Evolutionary conservation across 2,113 vertebrate genomes (phyloP).

Genomic region (Parus major): DNA sequence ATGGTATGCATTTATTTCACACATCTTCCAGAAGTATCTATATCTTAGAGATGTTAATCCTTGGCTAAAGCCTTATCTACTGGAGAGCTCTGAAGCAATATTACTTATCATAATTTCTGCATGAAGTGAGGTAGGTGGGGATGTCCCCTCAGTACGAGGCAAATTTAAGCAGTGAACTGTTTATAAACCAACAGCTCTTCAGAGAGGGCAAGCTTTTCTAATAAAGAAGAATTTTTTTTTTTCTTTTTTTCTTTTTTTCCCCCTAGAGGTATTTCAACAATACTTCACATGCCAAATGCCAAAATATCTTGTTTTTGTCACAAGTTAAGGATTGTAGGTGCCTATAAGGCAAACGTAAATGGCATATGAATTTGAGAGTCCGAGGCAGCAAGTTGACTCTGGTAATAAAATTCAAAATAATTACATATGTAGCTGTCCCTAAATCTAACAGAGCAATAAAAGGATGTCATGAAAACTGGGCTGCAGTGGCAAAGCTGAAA

Average conservation of each 20-base stretch:
- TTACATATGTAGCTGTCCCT: neutral
- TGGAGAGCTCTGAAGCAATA: neutral
- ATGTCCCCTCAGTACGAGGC: neutral
- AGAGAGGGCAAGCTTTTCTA: neutral
- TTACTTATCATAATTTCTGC: neutral
- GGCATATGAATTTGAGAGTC: neutral
- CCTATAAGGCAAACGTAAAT: neutral
- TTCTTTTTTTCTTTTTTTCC: too few species aligned
- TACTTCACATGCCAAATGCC: neutral
- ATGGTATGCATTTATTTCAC: neutral
- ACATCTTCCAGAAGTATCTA: neutral
- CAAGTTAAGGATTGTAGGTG: neutral
- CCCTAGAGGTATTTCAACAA: neutral
- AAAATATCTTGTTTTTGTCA: neutral
- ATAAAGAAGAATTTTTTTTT: neutral
- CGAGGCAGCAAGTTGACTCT: neutral
- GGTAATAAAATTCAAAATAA: neutral
- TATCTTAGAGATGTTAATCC: neutral
- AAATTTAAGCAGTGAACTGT: neutral
- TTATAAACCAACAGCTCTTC: neutral
- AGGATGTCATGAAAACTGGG: neutral
- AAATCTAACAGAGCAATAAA: neutral
- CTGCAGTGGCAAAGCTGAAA: neutral
- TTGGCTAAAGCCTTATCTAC: neutral
- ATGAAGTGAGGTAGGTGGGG: neutral